Percentiles rank a stretch among this genome's conserved stretches.
Evolutionary conservation across 2,113 vertebrate genomes (phyloP).

Genomic region (Alectura lathami): DNA sequence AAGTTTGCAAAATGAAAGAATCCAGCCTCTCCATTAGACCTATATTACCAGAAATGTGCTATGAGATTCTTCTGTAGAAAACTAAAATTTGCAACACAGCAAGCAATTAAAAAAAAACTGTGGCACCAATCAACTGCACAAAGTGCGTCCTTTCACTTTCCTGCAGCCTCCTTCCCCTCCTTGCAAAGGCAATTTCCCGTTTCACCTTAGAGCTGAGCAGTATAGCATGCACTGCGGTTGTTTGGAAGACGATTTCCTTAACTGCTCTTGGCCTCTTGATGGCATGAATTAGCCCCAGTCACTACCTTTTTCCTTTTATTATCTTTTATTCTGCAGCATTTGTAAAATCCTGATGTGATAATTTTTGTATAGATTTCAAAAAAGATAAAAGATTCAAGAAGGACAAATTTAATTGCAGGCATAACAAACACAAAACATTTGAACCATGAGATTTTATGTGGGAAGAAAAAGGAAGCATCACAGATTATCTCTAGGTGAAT

Average conservation of each 20-base stretch:
- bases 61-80: background rate
- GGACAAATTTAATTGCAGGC: background rate
- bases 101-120: background rate
- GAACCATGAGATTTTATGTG: background rate
- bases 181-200: too few relatives aligned
- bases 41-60: background rate
- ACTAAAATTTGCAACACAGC: background rate
- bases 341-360: background rate
- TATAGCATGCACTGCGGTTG: fast-evolving
- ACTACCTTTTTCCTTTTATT: background rate
- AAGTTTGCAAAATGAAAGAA: background rate
- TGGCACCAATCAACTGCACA: background rate
- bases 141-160: background rate
- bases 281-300: background rate
- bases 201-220: background rate
- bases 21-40: background rate
- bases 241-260: background rate
- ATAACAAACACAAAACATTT: background rate
- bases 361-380: background rate
- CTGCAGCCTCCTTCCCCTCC: background rate
- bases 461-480: background rate
- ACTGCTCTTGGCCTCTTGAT: background rate
- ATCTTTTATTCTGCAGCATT: background rate
- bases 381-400: background rate
- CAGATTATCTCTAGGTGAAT: background rate